A percentile compares a stretch with the other conserved stretches of the same genome.
Conservation (phyloP, 2,888 invertebrate genomes). For the Ormia ochracea region DNA sequence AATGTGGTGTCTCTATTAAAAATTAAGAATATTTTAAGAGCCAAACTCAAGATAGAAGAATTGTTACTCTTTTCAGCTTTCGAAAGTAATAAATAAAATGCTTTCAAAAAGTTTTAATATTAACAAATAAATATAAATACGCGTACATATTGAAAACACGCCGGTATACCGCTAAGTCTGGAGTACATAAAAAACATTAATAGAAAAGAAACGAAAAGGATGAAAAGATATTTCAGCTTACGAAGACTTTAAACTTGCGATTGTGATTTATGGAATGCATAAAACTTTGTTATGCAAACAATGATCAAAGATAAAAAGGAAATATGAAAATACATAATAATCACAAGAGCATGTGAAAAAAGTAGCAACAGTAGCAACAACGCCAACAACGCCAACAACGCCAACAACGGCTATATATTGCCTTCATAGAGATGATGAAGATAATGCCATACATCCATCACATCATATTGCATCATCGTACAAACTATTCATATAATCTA, state of each 20-base stretch:
- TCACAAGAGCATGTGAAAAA: conserved; percentile 9
- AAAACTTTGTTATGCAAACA: conserved; percentile 42
- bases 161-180: background rate
- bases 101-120: background rate
- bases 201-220: background rate
- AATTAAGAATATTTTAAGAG: no score
- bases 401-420: conserved; percentile 2
- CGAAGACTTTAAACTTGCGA: conserved; percentile 48
- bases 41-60: no score
- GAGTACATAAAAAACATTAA: background rate
- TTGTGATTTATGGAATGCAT: conserved; percentile 64
- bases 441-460: conserved; percentile 36
- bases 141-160: conserved; percentile 7
- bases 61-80: no score
- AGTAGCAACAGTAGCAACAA: background rate
- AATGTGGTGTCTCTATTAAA: no score
- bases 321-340: conserved; percentile 20
- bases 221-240: conserved; percentile 17
- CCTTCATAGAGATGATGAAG: conserved; percentile 25
- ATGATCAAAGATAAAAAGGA: conserved; percentile 35
- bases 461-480: conserved; percentile 19
- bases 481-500: conserved; percentile 33
- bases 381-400: background rate
- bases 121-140: conserved; percentile 26
- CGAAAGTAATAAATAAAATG: background rate